These are phyloP conservation scores for Tursiops truncatus DNA, from an alignment of 2,113 vertebrate genomes.

Conservation along the genomic window DNA sequence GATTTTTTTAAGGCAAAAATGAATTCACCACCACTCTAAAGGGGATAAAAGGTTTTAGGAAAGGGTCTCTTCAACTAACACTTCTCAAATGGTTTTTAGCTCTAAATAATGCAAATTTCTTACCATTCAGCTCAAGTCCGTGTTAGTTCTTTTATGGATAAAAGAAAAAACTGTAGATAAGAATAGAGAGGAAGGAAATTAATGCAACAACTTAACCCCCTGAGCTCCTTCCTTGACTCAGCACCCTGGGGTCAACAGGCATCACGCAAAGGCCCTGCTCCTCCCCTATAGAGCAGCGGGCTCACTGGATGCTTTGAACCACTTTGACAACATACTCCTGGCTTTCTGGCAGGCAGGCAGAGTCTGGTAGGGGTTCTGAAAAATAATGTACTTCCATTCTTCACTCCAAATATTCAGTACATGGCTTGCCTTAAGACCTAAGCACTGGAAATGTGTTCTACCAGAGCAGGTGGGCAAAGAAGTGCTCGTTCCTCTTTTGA, in stretches of 20 bases:
- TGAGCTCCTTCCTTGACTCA: not conserved
- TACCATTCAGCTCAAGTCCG: not conserved
- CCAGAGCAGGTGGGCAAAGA: not conserved
- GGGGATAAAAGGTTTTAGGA: not conserved
- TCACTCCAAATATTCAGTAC: not conserved
- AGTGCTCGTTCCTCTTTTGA: not conserved
- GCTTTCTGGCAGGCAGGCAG: not conserved
- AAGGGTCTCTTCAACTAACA: not conserved
- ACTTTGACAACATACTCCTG: not conserved
- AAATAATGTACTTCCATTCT: constrained; percentile 15
- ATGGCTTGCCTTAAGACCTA: not conserved
- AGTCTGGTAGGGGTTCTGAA: not conserved
- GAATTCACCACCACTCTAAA: not conserved
- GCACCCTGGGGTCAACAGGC: no score
- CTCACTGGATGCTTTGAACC: not conserved
- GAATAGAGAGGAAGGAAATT: not conserved
- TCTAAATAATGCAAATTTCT: not conserved
- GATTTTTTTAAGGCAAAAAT: not conserved
- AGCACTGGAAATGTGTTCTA: constrained; percentile 40
- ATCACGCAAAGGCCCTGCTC: fast-evolving
- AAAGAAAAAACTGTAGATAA: not conserved
- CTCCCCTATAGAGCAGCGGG: fast-evolving
- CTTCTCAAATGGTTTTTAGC: not conserved
- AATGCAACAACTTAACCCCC: not conserved
- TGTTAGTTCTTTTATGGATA: not conserved